Conservation (phyloP, 2,797 vertebrate genomes). For the Microcaecilia unicolor region DNA sequence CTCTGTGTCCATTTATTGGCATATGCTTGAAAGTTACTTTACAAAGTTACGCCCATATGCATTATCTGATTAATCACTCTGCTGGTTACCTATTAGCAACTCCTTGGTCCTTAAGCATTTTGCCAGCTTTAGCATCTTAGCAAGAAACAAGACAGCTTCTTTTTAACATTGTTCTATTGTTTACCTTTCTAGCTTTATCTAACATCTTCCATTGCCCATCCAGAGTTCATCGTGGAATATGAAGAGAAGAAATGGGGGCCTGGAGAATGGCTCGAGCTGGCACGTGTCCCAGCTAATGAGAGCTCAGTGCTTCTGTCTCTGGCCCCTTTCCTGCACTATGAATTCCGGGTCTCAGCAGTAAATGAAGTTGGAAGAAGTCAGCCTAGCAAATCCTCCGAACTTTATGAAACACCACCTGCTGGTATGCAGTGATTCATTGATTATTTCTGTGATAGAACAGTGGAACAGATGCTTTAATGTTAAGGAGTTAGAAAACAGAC, state of each 20-base stretch:
- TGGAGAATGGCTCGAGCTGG: slow-evolving; percentile 73
- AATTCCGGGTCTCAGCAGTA: slow-evolving; percentile 69
- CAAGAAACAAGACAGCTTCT: background rate
- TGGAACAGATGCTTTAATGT: background rate
- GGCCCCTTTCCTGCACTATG: slow-evolving; percentile 71
- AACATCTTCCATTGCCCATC: background rate
- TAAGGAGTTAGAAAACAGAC: background rate
- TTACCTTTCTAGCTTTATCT: rapidly evolving
- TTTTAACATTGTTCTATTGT: background rate
- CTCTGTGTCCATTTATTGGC: too few relatives aligned
- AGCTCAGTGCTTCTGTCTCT: slow-evolving; percentile 56
- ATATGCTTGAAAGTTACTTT: too few relatives aligned
- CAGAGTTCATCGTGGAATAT: slow-evolving; percentile 84
- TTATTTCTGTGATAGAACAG: rapidly evolving
- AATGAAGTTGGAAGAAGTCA: slow-evolving; percentile 73
- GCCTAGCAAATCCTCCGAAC: slow-evolving; percentile 63
- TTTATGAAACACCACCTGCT: slow-evolving; percentile 71
- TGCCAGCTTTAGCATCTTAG: too few relatives aligned
- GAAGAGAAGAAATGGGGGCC: slow-evolving; percentile 78
- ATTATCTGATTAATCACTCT: too few relatives aligned
- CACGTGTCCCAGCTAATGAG: slow-evolving; percentile 54
- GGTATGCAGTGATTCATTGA: slow-evolving; percentile 48
- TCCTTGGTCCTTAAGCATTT: background rate
- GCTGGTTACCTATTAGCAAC: background rate
- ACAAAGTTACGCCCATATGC: too few relatives aligned